These are phyloP conservation scores for Augiades crinisus DNA, from an alignment of 2,888 invertebrate species.

Conservation along the genomic window DNA sequence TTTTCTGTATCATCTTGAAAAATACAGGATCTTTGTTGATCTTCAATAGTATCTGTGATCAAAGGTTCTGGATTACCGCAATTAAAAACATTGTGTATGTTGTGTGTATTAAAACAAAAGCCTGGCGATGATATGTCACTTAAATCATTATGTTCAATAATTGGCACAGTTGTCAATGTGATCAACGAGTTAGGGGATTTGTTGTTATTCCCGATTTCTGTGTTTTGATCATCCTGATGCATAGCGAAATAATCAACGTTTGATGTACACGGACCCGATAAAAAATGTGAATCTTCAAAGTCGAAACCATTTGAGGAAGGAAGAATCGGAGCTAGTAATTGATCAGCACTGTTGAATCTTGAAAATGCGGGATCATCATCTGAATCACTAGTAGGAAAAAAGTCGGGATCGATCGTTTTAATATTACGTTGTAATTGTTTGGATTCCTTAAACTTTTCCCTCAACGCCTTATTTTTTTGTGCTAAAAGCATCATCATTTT, in stretches of 20 bases:
- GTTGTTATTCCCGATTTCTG: slow-evolving; percentile 14
- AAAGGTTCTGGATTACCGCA: slow-evolving; percentile 22
- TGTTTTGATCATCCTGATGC: slow-evolving; percentile 15
- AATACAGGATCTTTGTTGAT: slow-evolving; percentile 19
- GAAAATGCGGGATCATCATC: slow-evolving; percentile 23
- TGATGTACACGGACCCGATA: slow-evolving; percentile 16
- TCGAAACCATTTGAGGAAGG: slow-evolving; percentile 16
- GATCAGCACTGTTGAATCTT: slow-evolving; percentile 16
- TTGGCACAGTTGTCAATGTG: slow-evolving; percentile 26
- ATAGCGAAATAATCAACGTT: slow-evolving; percentile 16
- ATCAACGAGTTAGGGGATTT: slow-evolving; percentile 23
- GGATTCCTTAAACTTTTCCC: slow-evolving; percentile 22
- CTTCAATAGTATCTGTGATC: slow-evolving; percentile 17
- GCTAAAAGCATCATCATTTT: slow-evolving; percentile 25
- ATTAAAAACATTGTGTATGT: slow-evolving; percentile 17
- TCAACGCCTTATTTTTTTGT: slow-evolving; percentile 24
- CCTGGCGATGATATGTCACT: slow-evolving; percentile 26
- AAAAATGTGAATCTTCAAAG: slow-evolving; percentile 15
- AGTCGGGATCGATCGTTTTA: slow-evolving; percentile 22
- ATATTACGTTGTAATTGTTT: slow-evolving; percentile 24
- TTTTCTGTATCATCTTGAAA: slow-evolving; percentile 19
- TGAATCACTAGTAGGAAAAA: slow-evolving; percentile 24
- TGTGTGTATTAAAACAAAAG: slow-evolving; percentile 18
- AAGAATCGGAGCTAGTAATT: slow-evolving; percentile 16
- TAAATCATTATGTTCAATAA: slow-evolving; percentile 26